phyloP scores from a whole-genome alignment of 2,797 vertebrate species.

The Semotilus atromaculatus region DNA sequence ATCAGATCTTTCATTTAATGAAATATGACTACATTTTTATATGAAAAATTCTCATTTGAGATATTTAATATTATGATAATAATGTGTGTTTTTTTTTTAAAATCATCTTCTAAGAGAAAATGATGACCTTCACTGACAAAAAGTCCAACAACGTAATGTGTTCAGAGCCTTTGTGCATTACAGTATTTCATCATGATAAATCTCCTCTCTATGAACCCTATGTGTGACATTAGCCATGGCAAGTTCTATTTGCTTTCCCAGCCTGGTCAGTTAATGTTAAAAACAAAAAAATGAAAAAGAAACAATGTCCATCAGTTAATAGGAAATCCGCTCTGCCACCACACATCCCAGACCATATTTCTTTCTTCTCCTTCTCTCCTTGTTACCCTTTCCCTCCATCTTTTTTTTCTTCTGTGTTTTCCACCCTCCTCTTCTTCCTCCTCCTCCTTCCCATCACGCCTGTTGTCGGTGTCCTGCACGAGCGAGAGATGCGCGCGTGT shows the following conservation, averaged over 20 bases:
- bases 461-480: conserved; percentile 85
- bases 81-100: too few relatives aligned
- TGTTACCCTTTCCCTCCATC: conserved; percentile 76
- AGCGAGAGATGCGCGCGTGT: conserved; percentile 81
- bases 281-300: neutral
- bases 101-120: neutral
- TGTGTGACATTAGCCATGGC: conserved; percentile 77
- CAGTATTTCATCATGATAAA: conserved; percentile 48
- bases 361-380: conserved; percentile 79
- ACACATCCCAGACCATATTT: conserved; percentile 79
- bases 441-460: conserved; percentile 86
- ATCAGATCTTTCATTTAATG: neutral
- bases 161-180: neutral
- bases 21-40: neutral
- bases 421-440: conserved; percentile 70
- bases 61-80: too few relatives aligned
- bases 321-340: conserved; percentile 89
- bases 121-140: conserved; percentile 26
- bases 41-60: neutral
- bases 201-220: conserved; percentile 68
- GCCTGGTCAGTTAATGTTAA: conserved; percentile 81
- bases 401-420: conserved; percentile 67
- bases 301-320: conserved; percentile 80
- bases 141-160: conserved; percentile 12
- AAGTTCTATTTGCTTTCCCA: conserved; percentile 73